Percentiles rank a stretch among this genome's conserved stretches.
Evolutionary conservation across 2,113 vertebrate species (phyloP).

Genomic region (Phylloscopus trochilus): DNA sequence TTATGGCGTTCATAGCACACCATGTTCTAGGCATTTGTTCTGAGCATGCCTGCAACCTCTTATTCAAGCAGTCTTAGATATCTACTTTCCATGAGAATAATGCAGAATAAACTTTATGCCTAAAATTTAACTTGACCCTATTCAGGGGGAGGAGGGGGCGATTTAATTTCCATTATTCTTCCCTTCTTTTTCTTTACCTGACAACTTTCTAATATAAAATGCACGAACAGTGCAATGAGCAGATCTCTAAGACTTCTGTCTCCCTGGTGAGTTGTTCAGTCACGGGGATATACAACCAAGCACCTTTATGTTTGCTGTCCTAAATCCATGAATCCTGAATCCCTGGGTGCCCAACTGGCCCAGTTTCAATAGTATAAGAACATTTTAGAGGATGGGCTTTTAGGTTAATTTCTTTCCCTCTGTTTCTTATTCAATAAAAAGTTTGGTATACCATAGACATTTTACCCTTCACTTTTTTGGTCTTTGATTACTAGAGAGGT

Average conservation of each 20-base stretch:
- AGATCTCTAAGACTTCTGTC: not conserved
- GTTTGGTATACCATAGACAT: not conserved
- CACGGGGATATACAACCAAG: not conserved
- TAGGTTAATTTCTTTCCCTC: constrained; percentile 4
- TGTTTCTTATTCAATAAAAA: not conserved
- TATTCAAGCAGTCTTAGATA: not conserved
- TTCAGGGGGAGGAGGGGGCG: not conserved
- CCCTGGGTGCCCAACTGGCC: constrained; percentile 23
- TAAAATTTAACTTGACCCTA: not conserved
- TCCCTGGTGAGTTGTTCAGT: not conserved
- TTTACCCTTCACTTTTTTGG: constrained; percentile 14
- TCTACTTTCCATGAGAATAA: not conserved
- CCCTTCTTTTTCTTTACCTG: not conserved
- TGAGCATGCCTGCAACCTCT: not conserved
- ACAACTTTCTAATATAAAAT: not conserved
- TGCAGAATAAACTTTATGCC: not conserved
- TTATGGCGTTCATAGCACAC: not conserved
- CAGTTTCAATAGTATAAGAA: constrained; percentile 26
- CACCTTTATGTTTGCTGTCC: constrained; percentile 45
- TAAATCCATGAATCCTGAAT: constrained; percentile 59
- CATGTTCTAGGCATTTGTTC: not conserved
- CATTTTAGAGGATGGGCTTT: not conserved
- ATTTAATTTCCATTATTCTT: not conserved
- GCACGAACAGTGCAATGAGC: not conserved
- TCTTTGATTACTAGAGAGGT: constrained; percentile 26